These are phyloP conservation scores for Emydura subglobosa DNA, from an alignment of 2,113 vertebrate genomes.

Conservation along the genomic window DNA sequence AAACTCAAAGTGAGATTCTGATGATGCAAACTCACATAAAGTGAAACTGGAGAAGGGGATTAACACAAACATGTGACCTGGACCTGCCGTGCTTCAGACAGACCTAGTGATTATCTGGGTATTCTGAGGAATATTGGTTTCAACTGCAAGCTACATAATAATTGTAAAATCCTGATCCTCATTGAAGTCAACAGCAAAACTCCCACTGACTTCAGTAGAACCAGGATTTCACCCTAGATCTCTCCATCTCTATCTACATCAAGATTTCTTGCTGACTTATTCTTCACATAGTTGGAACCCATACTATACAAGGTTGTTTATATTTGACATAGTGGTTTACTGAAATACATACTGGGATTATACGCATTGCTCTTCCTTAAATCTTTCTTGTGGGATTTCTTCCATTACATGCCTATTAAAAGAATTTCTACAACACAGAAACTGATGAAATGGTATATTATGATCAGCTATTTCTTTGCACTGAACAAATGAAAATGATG, in stretches of 20 bases:
- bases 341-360: rapidly evolving
- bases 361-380: background rate
- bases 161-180: background rate
- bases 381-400: background rate
- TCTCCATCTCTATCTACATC: background rate
- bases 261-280: rapidly evolving
- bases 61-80: background rate
- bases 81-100: rapidly evolving
- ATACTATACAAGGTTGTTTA: background rate
- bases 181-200: background rate
- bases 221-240: background rate
- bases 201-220: background rate
- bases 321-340: background rate
- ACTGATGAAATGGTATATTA: background rate
- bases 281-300: background rate
- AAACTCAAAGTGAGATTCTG: background rate
- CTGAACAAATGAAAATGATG: background rate
- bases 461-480: background rate
- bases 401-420: background rate
- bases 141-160: background rate
- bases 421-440: background rate
- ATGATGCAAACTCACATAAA: background rate
- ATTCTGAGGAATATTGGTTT: background rate
- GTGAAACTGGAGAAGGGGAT: rapidly evolving
- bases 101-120: background rate